phyloP scores from a whole-genome alignment of 2,888 invertebrate species.

The Malachius bipustulatus region DNA sequence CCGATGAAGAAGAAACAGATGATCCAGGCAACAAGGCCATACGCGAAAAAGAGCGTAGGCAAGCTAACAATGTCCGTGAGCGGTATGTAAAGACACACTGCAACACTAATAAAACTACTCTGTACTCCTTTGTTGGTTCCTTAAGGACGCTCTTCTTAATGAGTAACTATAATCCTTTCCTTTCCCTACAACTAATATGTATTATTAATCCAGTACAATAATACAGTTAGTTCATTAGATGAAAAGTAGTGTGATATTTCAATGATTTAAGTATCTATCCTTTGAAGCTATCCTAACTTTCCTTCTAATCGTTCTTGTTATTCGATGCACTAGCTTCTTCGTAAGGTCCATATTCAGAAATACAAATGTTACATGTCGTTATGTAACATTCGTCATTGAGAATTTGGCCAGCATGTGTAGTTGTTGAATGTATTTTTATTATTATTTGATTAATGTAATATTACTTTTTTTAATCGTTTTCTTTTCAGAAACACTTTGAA shows the following conservation, averaged over 20 bases:
- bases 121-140: slow-evolving; percentile 6
- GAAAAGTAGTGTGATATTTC: too few species aligned
- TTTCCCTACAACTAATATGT: slow-evolving; percentile 5
- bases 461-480: slow-evolving; percentile 18
- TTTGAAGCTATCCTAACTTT: too few species aligned
- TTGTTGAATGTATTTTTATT: slow-evolving; percentile 21
- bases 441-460: slow-evolving; percentile 14
- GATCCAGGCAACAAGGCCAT: slow-evolving; percentile 84
- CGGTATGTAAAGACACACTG: slow-evolving; percentile 58
- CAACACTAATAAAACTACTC: slow-evolving; percentile 20
- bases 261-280: background rate
- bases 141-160: background rate
- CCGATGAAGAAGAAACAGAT: slow-evolving; percentile 70
- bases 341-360: slow-evolving; percentile 41
- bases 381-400: slow-evolving; percentile 1
- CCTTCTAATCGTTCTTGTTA: too few species aligned
- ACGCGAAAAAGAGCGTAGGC: slow-evolving; percentile 87
- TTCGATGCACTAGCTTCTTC: background rate
- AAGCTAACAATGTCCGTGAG: slow-evolving; percentile 96
- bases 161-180: slow-evolving; percentile 4
- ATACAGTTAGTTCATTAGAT: too few species aligned
- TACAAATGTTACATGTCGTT: slow-evolving; percentile 34
- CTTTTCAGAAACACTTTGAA: slow-evolving; percentile 30
- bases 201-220: too few species aligned
- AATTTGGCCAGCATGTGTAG: slow-evolving; percentile 33